Conservation (phyloP, 2,888 invertebrate genomes). For the Sabatieria punctata region DNA sequence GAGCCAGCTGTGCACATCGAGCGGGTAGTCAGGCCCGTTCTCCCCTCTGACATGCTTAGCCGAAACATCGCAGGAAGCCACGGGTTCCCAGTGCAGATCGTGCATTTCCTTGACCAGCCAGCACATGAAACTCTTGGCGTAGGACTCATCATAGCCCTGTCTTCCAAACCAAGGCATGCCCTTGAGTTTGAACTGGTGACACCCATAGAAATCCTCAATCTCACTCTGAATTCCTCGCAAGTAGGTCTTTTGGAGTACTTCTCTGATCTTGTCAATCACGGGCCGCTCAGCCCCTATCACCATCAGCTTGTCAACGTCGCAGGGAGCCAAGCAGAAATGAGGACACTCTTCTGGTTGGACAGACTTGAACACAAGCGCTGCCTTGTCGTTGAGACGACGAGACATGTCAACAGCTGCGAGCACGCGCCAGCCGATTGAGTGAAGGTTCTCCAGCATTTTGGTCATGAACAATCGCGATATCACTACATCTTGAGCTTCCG, state of each 20-base stretch:
- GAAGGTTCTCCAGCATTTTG: neutral
- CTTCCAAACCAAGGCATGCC: conserved; percentile 4
- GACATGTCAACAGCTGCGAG: conserved; percentile 9
- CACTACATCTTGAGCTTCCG: conserved; percentile 1
- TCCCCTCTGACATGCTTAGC: conserved; percentile 65
- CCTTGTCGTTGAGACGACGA: conserved; percentile 8
- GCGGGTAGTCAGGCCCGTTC: conserved; percentile 9
- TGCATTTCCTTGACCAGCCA: neutral
- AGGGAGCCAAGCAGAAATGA: conserved; percentile 3
- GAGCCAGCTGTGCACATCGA: conserved; percentile 12
- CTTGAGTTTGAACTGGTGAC: conserved; percentile 5
- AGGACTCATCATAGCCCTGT: conserved; percentile 3
- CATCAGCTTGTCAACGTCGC: conserved; percentile 3
- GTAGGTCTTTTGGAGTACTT: neutral
- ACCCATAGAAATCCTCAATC: conserved; percentile 2
- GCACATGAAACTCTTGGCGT: neutral
- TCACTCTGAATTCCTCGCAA: neutral
- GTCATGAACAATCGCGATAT: neutral
- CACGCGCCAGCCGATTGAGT: neutral
- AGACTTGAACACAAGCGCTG: conserved; percentile 1
- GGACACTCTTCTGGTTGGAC: neutral
- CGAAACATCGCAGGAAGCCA: conserved; percentile 85
- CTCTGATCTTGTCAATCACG: neutral
- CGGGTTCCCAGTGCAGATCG: neutral
- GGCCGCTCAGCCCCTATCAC: neutral